Base-by-base conservation (phyloP, 1,140 invertebrate genomes). In the Belonocnema kinseyi region DNA sequence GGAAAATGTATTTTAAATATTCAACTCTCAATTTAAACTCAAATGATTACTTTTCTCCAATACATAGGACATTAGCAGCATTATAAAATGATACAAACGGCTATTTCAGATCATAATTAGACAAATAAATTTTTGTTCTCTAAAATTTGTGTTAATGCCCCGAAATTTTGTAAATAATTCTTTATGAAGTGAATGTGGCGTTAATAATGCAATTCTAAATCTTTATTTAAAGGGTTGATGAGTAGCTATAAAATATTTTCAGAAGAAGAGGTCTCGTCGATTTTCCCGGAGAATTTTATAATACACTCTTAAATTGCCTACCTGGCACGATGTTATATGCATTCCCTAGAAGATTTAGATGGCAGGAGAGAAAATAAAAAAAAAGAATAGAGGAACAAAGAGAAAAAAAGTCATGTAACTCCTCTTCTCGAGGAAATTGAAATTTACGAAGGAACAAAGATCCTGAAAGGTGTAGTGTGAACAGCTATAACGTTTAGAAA, bases 381-480 rank as follows among this genome's bases (percentile, higher is more conserved):
- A 61, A 61, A 61, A n/a, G 40, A 26, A 61, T 26, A 61, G 13
- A 66, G 21, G 26, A 16, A 11, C 3, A 66, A 66, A 16, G 13
- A 66, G 56, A 40, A 40, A 40, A 66, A 66, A 26, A 66, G 61
- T 66, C 61, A n/a, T 40, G n/a, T 66, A 66, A 66, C 61, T 66
- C 33, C 26, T 66, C 61, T 66, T 46, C 61, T 66, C 14, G 61
- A 33, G 61, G 6, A 66, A 66, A 66, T 66, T 66, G 61, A 26
- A 66, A 66, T 66, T 66, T 40, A 46, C 61, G 61, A 66, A 40
- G 33, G 14, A 66, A 66, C 61, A 66, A 66, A 66, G 61, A 66
- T 66, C 61, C 52, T 77, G 50, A 72, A 56, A 77, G 72, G 51
- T 73, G n/a, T 56, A 72, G 14, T 77, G 40, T 46, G 71, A 58